Conservation (phyloP, 2,797 vertebrate genomes). For the Labeo calbasu region DNA sequence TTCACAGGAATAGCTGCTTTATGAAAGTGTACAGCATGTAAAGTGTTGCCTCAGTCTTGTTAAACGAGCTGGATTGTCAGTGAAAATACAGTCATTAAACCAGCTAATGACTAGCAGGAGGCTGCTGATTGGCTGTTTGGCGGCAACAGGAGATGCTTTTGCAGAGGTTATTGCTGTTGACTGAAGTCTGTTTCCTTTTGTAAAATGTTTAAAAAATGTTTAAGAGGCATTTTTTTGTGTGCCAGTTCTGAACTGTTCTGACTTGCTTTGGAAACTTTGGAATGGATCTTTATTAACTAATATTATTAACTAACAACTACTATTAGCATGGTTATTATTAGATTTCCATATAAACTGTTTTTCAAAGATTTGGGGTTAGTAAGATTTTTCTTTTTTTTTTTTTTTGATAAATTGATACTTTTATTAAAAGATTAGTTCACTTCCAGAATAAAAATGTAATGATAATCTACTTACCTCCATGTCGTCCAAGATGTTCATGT, state of each 20-base stretch:
- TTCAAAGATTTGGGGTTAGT: background rate
- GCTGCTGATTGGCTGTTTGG: background rate
- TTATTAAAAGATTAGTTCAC: background rate
- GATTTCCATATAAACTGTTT: background rate
- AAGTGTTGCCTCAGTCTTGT: background rate
- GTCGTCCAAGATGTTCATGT: too few species aligned
- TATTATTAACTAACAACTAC: background rate
- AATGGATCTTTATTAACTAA: too few species aligned
- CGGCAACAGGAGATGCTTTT: background rate
- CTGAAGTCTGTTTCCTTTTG: slow-evolving; percentile 8
- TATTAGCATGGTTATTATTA: background rate
- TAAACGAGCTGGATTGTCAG: slow-evolving; percentile 33
- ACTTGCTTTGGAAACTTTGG: background rate
- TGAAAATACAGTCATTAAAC: slow-evolving; percentile 45
- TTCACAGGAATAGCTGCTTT: slow-evolving; percentile 40
- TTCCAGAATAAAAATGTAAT: too few species aligned
- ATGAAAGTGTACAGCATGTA: slow-evolving; percentile 32
- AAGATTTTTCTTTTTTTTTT: background rate
- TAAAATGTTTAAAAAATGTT: background rate
- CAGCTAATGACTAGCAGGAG: slow-evolving; percentile 35
- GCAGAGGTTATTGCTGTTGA: slow-evolving; percentile 1
- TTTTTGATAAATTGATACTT: background rate
- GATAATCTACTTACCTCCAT: too few species aligned
- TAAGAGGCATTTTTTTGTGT: background rate
- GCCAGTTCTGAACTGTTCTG: background rate